These are phyloP conservation scores for Nesoenas mayeri DNA, from an alignment of 2,113 vertebrate species.

Conservation along the genomic window DNA sequence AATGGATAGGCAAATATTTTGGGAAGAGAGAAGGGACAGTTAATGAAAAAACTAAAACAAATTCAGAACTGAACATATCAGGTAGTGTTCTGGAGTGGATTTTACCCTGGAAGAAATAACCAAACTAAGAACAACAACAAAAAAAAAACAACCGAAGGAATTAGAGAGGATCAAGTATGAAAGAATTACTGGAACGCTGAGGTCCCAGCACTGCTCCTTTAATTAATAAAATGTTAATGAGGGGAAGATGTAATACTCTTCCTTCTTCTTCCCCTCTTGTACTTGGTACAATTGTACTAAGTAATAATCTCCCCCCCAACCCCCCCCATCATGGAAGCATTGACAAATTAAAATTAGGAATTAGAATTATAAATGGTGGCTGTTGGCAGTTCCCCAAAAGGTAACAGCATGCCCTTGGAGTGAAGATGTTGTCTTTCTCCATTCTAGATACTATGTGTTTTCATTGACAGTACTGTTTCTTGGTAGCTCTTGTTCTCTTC, in stretches of 20 bases:
- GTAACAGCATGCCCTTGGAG: not conserved
- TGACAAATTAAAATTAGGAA: not conserved
- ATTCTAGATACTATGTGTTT: not conserved
- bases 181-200: not conserved
- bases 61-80: not conserved
- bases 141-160: not conserved
- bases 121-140: not conserved
- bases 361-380: not conserved
- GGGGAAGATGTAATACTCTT: not conserved
- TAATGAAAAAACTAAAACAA: not conserved
- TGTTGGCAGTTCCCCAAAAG: not conserved
- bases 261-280: not conserved
- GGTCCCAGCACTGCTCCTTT: not conserved
- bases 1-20: not conserved
- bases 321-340: not conserved
- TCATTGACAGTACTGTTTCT: not conserved
- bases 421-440: not conserved
- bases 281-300: not conserved
- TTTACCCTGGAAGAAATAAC: not conserved
- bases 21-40: not conserved
- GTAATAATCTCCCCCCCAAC: not conserved
- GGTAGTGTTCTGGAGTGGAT: not conserved
- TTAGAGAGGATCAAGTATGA: not conserved
- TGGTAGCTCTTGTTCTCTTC: not conserved
- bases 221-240: not conserved